Evolutionary conservation across 2,797 vertebrate species (phyloP), one percentile per base, ranked within the genome.

Genomic region (Adrianichthys oophorus): DNA sequence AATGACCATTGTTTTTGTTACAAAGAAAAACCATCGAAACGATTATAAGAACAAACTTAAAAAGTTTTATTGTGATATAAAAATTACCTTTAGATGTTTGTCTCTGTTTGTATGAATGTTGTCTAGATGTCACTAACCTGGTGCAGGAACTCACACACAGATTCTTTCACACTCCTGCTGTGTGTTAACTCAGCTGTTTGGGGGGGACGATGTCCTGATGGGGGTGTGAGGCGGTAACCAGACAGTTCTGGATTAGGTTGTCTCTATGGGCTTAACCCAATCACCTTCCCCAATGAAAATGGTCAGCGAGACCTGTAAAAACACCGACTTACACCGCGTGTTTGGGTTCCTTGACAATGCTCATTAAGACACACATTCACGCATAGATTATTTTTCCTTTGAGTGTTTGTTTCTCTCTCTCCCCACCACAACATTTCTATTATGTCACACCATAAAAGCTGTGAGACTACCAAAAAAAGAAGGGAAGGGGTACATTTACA

Each of bases 381-480:
- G 45, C 46, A 48, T 12, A 26, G 0, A 44, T 44, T 5, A n/a
- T 52, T 43, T 55, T 56, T 29, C 48, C 19, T 49, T 10, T 37
- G 3, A 18, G 32, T 6, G 16, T 23, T 29, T 10, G n/a, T 59
- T 52, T 43, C 45, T 61, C 62, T 41, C 23, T 72, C 32, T 64
- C 65, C 68, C 54, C 44, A 32, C 15, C 17, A 32, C 68, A 32
- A 15, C 8, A 16, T 51, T 50, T 55, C 70, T 66, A 74, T 76
- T 48, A 77, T 79, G 69, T 77, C 58, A 19, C 48, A 52, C 51
- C 67, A 70, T 84, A 72, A 86, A 87, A 82, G 48, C 23, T 69
- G 51, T 64, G 74, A 73, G 55, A 58, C 41, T 24, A n/a, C n/a
- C 1, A 47, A 55, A 55, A 24, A 45, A 37, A 37, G 10, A 24